These are phyloP conservation scores for Pyrgus malvae DNA, from an alignment of 2,888 invertebrate species.

Conservation along the genomic window DNA sequence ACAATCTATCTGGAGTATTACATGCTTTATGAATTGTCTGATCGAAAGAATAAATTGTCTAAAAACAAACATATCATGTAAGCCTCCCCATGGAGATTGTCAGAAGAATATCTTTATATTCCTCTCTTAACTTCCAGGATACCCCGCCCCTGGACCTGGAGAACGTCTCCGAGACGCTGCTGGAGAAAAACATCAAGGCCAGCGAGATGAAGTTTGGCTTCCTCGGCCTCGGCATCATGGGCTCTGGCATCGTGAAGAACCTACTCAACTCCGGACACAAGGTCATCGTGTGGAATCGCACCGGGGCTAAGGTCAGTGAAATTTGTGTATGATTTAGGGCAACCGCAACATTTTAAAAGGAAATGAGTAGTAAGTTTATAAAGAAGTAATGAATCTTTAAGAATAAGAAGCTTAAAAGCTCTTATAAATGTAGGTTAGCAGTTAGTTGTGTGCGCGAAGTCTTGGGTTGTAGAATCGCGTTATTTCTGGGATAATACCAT, in stretches of 20 bases:
- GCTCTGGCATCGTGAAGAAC: constrained; percentile 96
- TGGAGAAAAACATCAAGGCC: constrained; percentile 92
- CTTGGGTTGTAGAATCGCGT: too few species aligned
- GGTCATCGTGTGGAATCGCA: constrained; percentile 97
- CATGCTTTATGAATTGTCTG: too few species aligned
- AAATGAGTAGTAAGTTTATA: too few species aligned
- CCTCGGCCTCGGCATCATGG: constrained; percentile 97
- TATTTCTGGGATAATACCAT: too few species aligned
- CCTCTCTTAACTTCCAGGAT: constrained; percentile 76
- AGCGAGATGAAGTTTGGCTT: constrained; percentile 95
- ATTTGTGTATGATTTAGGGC: neutral
- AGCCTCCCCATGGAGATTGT: neutral
- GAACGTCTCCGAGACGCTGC: constrained; percentile 88
- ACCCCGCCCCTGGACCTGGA: constrained; percentile 89
- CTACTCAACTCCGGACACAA: constrained; percentile 96
- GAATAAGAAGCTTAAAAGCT: too few species aligned
- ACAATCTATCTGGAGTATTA: too few species aligned
- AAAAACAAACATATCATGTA: too few species aligned
- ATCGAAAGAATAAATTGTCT: too few species aligned
- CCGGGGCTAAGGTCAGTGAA: constrained; percentile 91
- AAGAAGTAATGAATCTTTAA: too few species aligned
- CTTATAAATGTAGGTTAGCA: too few species aligned
- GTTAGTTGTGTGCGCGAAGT: too few species aligned
- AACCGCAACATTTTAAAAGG: too few species aligned
- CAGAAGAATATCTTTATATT: neutral